Evolutionary conservation across 2,888 invertebrate genomes (phyloP), one percentile per base, ranked within the genome.

Genomic region (Meghimatium bilineatum): DNA sequence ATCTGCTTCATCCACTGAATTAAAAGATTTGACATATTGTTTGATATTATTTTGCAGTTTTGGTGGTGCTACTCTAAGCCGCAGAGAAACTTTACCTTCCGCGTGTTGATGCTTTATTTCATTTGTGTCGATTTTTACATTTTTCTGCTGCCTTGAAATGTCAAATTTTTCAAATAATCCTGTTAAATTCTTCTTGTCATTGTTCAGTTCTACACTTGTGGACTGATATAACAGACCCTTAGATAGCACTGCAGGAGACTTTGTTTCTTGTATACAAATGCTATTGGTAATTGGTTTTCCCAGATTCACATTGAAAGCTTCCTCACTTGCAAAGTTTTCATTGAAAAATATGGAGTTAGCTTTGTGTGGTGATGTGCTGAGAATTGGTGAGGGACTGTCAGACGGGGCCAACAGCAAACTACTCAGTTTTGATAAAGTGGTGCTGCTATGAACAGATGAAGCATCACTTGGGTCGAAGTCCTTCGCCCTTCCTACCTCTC

Each of bases 401-500:
- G 83, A 76, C 56, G 83, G 71, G 60, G 84, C 76, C 75, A 83
- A 74, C 81, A 86, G 82, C 75, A 86, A 72, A 76, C 72, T 76
- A 77, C 80, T 84, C 82, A 83, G 32, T 63, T 67, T 83, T 44
- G 84, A 82, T 23, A 38, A 52, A 36, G 83, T 81, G 17, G 80
- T 75, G 76, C 83, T 80, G 66, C 44, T 60, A 34, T 29, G 63
- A 36, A 49, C 67, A 36, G 32, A 38, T 14, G 81, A 56, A 52
- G 80, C 80, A 80, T 84, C 84, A 77, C 76, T 77, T 76, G 80
- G 84, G 84, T 80, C 84, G 80, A 76, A 81, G 89, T 89, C 88
- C 87, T 90, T 87, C 74, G 89, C 90, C 87, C 90, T 90, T 85
- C 89, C 90, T 88, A 90, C 90, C 76, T 89, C 89, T 87, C 89